Percentiles rank a stretch among this genome's conserved stretches.
Conservation (phyloP, 1,140 invertebrate species). For the Kradibia gibbosae region DNA sequence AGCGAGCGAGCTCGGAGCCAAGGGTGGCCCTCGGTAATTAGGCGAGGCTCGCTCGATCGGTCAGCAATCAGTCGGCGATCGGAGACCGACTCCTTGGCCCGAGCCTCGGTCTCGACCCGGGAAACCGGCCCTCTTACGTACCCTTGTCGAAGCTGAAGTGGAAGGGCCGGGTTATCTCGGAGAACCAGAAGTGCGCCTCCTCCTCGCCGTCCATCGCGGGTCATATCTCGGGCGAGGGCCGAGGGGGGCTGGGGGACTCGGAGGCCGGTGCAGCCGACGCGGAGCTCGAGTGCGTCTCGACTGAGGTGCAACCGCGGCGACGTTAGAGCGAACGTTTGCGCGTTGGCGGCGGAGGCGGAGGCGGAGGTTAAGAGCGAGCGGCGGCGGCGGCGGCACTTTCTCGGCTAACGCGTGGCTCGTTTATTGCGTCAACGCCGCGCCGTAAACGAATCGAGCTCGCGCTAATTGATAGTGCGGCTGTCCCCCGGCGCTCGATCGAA, state of each 20-base stretch:
- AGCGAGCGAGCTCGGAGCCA: too few relatives aligned
- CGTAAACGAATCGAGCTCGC: constrained; percentile 12
- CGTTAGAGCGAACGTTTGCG: not conserved
- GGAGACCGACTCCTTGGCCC: too few relatives aligned
- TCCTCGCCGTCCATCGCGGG: constrained; percentile 42
- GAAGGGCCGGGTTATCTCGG: constrained; percentile 47
- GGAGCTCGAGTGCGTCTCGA: constrained; percentile 37
- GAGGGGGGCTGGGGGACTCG: too few relatives aligned
- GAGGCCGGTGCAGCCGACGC: not conserved
- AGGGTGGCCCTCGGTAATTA: too few relatives aligned
- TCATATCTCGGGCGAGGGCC: not conserved
- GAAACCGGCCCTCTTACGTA: too few relatives aligned
- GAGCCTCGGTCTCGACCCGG: too few relatives aligned
- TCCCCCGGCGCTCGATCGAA: not conserved
- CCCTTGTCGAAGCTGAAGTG: constrained; percentile 40
- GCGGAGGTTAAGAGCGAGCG: not conserved
- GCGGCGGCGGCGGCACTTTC: not conserved
- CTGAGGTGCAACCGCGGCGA: constrained; percentile 1
- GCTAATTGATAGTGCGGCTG: constrained; percentile 10
- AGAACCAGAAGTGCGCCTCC: constrained; percentile 41
- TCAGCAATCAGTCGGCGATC: too few relatives aligned
- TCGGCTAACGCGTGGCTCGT: constrained; percentile 21
- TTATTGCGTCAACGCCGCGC: constrained; percentile 24
- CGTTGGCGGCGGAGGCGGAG: not conserved
- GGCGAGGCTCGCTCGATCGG: too few relatives aligned